A percentile compares a stretch with the other conserved stretches of the same genome.
These are phyloP conservation scores for Hypotaenidia okinawae DNA, from an alignment of 2,797 vertebrate species.

Conservation along the genomic window DNA sequence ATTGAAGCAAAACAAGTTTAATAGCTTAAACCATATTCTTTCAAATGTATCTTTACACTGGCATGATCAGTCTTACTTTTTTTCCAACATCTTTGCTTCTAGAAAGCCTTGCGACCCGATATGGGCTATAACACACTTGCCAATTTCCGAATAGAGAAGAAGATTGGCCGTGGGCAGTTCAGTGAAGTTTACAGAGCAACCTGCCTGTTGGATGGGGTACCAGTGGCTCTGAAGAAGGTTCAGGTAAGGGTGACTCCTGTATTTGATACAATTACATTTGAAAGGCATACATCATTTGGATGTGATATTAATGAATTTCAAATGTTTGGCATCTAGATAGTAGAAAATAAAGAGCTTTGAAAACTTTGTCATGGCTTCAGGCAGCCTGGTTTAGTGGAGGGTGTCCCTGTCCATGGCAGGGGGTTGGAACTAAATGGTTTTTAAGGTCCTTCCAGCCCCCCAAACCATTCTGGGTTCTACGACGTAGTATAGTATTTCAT, in stretches of 20 bases:
- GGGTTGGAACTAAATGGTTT: no score
- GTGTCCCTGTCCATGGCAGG: no score
- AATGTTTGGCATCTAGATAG: background rate
- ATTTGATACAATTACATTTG: background rate
- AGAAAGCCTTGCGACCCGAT: conserved; percentile 92
- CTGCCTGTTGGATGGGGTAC: conserved; percentile 90
- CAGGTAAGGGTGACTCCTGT: conserved; percentile 83
- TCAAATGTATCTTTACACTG: background rate
- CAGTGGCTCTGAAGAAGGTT: conserved; percentile 97
- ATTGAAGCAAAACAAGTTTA: background rate
- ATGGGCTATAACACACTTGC: conserved; percentile 93
- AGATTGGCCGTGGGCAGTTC: conserved; percentile 96
- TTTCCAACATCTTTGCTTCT: conserved; percentile 45
- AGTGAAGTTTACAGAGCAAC: conserved; percentile 96
- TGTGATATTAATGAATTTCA: background rate
- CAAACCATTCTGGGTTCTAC: no score
- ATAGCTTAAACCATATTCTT: background rate
- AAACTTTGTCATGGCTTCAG: background rate
- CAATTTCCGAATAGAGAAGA: conserved; percentile 97
- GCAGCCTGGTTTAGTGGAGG: no score
- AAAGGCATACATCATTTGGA: background rate
- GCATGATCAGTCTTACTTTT: background rate
- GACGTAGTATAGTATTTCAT: background rate
- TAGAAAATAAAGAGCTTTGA: background rate
- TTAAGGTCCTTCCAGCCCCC: no score